Evolutionary conservation across 2,888 invertebrate genomes (phyloP), one percentile per base, ranked within the genome.

Genomic region (Metopia argyrocephala): DNA sequence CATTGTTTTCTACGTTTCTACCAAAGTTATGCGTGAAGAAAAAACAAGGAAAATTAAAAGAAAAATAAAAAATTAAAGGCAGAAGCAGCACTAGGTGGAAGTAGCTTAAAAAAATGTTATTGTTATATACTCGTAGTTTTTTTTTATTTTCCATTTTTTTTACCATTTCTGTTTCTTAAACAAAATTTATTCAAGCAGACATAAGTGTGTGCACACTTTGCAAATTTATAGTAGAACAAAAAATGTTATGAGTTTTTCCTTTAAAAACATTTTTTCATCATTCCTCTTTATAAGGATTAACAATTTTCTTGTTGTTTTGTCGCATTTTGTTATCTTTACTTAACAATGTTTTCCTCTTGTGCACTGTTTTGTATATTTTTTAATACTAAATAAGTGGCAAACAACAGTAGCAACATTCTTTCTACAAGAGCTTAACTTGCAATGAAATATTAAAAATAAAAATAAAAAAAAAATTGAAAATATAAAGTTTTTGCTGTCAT

Each of bases 241-340:
- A 68, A 61, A 61, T 56, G 31, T 68, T 75, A 46, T 54, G 52
- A 61, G 25, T 25, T 45, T 46, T 9, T 18, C 46, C 6, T 15
- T 54, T 21, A n/a, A n/a, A n/a, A n/a, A n/a, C n/a, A n/a, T 46
- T 52, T 15, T 9, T 23, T 45, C 9, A 9, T 46, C 5, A 23
- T 73, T 48, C 38, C 3, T 12, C n/a, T 50, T 4, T 48, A 25
- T 54, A 78, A 66, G 23, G 50, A 76, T 66, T 61, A 73, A 38
- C 21, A 9, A 56, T 82, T 76, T 79, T 48, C 62, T 73, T 76
- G 61, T 66, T 62, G 25, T 59, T 57, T 65, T 52, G 45, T 66
- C 46, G 52, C 23, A 56, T 66, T 57, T 25, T 23, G 23, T 56
- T 18, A 57, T 46, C 46, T 21, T 18, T 27, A 27, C 23, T 66